Conservation (phyloP, 2,797 vertebrate species). For the Dryobates pubescens region DNA sequence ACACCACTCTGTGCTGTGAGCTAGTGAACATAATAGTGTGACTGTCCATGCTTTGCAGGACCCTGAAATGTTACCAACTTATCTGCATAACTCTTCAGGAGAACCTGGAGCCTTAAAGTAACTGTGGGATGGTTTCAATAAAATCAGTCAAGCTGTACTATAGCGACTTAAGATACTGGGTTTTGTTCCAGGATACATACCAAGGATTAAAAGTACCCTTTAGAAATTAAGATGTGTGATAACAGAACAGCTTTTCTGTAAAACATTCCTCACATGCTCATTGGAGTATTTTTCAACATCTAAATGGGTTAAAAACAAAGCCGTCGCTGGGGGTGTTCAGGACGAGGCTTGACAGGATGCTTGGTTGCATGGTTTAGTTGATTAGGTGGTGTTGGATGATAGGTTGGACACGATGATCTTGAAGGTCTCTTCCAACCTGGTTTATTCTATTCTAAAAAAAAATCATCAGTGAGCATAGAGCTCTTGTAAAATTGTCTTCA, state of each 20-base stretch:
- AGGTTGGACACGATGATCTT: too few species aligned
- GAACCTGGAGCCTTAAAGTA: neutral
- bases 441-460: too few species aligned
- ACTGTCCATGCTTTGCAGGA: neutral
- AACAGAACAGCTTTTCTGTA: neutral
- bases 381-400: too few species aligned
- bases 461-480: neutral
- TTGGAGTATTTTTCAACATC: neutral
- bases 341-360: too few species aligned
- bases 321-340: too few species aligned
- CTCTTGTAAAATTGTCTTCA: neutral
- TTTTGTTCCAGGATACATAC: accelerated
- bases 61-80: neutral
- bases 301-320: neutral
- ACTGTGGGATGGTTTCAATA: neutral
- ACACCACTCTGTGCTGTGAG: neutral
- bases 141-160: neutral
- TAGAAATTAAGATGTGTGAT: neutral
- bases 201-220: neutral
- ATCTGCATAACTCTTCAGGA: neutral
- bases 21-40: accelerated
- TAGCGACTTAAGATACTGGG: neutral
- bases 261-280: neutral
- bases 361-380: too few species aligned
- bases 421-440: too few species aligned